phyloP scores from a whole-genome alignment of 2,113 vertebrate species.

The Crotophaga sulcirostris region DNA sequence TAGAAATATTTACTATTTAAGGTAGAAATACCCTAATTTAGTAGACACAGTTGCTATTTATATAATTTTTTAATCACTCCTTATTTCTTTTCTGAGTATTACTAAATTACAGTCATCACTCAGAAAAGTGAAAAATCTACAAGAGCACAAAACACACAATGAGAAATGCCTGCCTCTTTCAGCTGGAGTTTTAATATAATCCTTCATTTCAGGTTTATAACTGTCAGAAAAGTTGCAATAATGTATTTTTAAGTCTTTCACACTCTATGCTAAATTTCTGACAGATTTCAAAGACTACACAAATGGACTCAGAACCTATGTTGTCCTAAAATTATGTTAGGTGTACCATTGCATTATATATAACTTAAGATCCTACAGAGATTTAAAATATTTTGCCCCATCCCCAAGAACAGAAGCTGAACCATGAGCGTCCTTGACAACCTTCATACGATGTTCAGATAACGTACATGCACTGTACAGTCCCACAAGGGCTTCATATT shows the following conservation, averaged over 20 bases:
- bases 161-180: background rate
- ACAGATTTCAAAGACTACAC: background rate
- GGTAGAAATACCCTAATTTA: background rate
- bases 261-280: background rate
- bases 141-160: background rate
- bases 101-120: background rate
- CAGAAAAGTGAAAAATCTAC: background rate
- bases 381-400: background rate
- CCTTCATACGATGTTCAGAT: background rate
- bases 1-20: background rate
- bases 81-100: background rate
- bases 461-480: fast-evolving
- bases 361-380: background rate
- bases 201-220: background rate
- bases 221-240: background rate
- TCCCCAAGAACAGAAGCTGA: background rate
- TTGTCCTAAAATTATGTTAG: background rate
- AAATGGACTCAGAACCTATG: background rate
- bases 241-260: background rate
- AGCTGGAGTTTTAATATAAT: background rate
- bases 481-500: background rate
- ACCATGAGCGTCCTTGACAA: background rate
- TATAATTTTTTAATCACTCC: background rate
- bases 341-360: background rate
- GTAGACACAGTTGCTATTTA: background rate